Percentiles rank a stretch among this genome's conserved stretches.
These are phyloP conservation scores for Smutsia temminckii DNA, from an alignment of 2,797 vertebrate species.

Conservation along the genomic window DNA sequence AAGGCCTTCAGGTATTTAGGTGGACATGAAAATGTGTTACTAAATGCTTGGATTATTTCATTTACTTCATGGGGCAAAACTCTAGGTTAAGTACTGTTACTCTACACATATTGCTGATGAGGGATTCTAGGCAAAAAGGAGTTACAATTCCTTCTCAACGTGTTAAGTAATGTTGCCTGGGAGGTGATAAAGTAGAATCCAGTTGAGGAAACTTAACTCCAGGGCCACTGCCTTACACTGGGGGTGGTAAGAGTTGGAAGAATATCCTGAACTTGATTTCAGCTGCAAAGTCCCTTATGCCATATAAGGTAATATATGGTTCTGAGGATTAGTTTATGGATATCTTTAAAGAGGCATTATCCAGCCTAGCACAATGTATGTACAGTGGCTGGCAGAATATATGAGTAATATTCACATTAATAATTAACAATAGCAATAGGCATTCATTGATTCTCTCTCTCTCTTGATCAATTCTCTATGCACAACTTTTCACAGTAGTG, in stretches of 20 bases:
- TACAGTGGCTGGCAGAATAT: not conserved
- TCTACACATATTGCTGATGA: not conserved
- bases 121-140: not conserved
- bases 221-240: not conserved
- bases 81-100: not conserved
- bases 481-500: not conserved
- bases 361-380: not conserved
- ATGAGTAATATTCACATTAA: not conserved
- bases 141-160: not conserved
- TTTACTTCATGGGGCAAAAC: not conserved
- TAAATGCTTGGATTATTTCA: not conserved
- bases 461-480: slow-evolving; percentile 1
- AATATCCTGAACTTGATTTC: not conserved
- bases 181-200: not conserved
- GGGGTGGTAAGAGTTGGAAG: not conserved
- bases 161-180: not conserved
- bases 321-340: not conserved
- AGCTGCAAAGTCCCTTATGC: not conserved
- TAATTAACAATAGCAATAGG: not conserved
- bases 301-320: not conserved
- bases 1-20: not conserved
- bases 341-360: not conserved
- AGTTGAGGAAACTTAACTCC: not conserved
- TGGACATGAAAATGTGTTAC: not conserved
- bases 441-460: not conserved